Percentiles rank a stretch among this genome's conserved stretches.
Evolutionary conservation across 2,797 vertebrate species (phyloP).

Genomic region (Okamejei kenojei): DNA sequence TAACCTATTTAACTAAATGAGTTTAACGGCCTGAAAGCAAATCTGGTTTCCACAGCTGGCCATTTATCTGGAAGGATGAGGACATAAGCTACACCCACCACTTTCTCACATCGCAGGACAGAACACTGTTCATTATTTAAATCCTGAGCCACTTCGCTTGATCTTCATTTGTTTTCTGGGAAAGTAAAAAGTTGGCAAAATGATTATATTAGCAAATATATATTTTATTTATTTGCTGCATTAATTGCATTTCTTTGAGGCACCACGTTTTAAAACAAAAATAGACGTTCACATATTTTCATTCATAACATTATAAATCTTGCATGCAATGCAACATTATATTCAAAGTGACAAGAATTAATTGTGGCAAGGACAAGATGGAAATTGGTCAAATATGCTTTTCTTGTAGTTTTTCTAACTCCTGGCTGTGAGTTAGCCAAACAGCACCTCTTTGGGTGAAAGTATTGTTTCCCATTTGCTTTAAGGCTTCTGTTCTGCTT

Average conservation of each 20-base stretch:
- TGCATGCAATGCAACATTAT: not conserved
- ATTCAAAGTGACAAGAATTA: not conserved
- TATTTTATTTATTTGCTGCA: not conserved
- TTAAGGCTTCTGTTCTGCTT: not conserved
- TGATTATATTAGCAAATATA: not conserved
- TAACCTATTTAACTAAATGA: conserved; percentile 20
- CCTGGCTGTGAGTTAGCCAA: not conserved
- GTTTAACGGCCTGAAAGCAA: not conserved
- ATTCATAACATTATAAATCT: not conserved
- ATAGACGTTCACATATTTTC: not conserved
- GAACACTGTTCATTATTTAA: not conserved
- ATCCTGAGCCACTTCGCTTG: not conserved
- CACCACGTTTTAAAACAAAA: not conserved
- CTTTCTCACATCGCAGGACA: not conserved
- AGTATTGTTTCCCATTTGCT: not conserved
- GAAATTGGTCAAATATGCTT: not conserved
- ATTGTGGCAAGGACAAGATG: not conserved
- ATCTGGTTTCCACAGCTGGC: not conserved
- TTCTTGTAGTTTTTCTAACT: not conserved
- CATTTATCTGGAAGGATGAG: not conserved
- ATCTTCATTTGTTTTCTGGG: not conserved
- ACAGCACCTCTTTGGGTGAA: not conserved
- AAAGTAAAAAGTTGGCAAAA: not conserved
- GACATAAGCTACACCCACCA: not conserved
- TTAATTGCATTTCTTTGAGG: not conserved